Conservation (phyloP, 2,113 vertebrate species). For the Corvus moneduloides region DNA sequence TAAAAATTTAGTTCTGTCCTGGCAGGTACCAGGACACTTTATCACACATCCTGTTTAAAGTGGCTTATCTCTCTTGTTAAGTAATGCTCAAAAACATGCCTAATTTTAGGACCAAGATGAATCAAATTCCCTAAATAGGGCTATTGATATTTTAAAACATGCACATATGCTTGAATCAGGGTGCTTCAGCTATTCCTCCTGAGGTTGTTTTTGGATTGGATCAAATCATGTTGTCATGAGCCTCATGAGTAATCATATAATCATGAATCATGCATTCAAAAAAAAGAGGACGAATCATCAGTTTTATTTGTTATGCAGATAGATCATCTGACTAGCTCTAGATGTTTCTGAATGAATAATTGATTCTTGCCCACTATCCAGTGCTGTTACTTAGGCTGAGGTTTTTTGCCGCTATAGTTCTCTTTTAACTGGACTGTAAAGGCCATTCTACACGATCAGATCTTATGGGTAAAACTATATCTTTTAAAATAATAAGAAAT, state of each 20-base stretch:
- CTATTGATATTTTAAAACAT: not conserved
- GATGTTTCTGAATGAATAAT: conserved; percentile 54
- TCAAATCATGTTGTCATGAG: conserved; percentile 23
- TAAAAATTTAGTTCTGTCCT: not conserved
- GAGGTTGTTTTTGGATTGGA: not conserved
- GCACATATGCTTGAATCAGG: not conserved
- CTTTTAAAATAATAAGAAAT: not conserved
- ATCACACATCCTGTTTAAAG: not conserved
- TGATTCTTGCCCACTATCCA: not conserved
- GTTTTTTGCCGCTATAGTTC: not conserved
- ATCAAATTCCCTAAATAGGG: not conserved
- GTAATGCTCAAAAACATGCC: not conserved
- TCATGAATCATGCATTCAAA: conserved; percentile 40
- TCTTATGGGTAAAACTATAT: not conserved
- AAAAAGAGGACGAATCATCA: conserved; percentile 35
- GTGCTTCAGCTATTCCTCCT: not conserved
- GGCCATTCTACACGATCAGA: not conserved
- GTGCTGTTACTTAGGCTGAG: not conserved
- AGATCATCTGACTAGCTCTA: conserved; percentile 36
- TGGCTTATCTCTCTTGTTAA: not conserved
- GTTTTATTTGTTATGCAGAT: conserved; percentile 42
- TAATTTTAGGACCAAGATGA: not conserved
- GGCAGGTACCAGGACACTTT: not conserved
- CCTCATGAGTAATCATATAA: conserved; percentile 48
- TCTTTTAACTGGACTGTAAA: not conserved